A percentile compares a stretch with the other conserved stretches of the same genome.
Evolutionary conservation across 2,797 vertebrate genomes (phyloP).

Genomic region (Pseudochaenichthys georgianus): DNA sequence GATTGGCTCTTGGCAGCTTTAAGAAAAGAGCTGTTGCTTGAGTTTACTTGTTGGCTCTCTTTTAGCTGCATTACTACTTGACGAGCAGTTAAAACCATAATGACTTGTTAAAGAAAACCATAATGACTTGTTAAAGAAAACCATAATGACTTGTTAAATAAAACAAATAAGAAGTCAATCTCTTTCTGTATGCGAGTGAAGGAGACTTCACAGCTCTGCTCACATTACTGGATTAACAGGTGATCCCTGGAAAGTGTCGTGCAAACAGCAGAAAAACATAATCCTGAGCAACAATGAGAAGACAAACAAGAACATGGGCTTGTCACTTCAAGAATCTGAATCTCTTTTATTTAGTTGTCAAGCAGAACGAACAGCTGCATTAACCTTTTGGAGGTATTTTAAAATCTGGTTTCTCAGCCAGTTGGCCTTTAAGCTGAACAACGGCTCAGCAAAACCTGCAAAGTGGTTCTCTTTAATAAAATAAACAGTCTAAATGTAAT

Average conservation of each 20-base stretch:
- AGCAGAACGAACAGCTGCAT: constrained; percentile 25
- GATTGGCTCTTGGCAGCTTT: not conserved
- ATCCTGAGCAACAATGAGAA: constrained; percentile 10
- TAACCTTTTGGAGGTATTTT: not conserved
- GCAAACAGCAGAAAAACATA: constrained; percentile 13
- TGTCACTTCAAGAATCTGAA: not conserved
- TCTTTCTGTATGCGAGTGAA: not conserved
- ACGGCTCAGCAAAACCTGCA: constrained; percentile 7
- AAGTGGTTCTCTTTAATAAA: constrained; percentile 4
- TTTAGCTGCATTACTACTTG: not conserved
- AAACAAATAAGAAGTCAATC: not conserved
- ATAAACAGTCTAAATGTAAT: not conserved
- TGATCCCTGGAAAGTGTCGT: constrained; percentile 22
- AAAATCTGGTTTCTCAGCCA: constrained; percentile 9
- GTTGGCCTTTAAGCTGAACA: not conserved
- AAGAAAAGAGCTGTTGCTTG: not conserved
- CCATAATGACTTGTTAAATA: too few species aligned
- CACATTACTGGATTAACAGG: constrained; percentile 19
- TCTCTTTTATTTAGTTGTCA: constrained; percentile 18
- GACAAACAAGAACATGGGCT: constrained; percentile 24
- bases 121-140: too few species aligned
- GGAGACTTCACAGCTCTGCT: not conserved
- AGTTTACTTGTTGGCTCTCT: not conserved
- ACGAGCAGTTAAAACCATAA: too few species aligned
- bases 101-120: too few species aligned